A percentile compares a stretch with the other conserved stretches of the same genome.
Evolutionary conservation across 2,113 vertebrate species (phyloP).

Genomic region (Triplophysa rosa): DNA sequence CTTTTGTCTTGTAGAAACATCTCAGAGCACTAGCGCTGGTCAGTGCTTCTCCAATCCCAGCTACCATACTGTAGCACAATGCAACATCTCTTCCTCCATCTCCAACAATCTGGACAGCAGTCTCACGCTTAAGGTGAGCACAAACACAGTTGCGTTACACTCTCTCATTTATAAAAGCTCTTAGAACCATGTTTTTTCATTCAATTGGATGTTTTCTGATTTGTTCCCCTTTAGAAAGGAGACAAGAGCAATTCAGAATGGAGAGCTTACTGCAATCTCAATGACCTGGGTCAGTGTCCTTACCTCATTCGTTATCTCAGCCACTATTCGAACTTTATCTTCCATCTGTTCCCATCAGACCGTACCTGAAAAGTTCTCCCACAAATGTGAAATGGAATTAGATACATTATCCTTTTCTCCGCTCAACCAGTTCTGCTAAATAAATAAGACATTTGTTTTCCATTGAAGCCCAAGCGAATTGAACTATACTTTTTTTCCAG

Average conservation of each 20-base stretch:
- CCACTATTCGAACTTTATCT: background rate
- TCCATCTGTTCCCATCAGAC: background rate
- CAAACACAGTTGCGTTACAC: background rate
- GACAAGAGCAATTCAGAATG: constrained; percentile 85
- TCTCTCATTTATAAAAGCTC: background rate
- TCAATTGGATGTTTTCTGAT: background rate
- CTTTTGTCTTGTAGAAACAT: constrained; percentile 61
- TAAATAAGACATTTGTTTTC: constrained; percentile 25
- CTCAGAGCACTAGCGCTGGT: constrained; percentile 77
- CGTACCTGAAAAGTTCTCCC: background rate
- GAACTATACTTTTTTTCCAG: constrained; percentile 29
- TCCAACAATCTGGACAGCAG: constrained; percentile 87
- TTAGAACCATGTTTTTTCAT: background rate
- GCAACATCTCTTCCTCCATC: constrained; percentile 83
- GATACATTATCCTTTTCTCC: background rate
- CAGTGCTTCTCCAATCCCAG: constrained; percentile 94
- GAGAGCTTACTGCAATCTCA: constrained; percentile 93
- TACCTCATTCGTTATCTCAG: background rate
- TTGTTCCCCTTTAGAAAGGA: constrained; percentile 75
- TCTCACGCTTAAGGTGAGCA: constrained; percentile 86
- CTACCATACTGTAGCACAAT: constrained; percentile 89
- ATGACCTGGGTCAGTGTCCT: constrained; percentile 87
- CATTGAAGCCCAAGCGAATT: background rate
- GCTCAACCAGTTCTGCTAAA: background rate
- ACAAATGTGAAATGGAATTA: background rate